These are phyloP conservation scores for Drosophila affinis DNA, from an alignment of 2,888 invertebrate species.

Conservation along the genomic window DNA sequence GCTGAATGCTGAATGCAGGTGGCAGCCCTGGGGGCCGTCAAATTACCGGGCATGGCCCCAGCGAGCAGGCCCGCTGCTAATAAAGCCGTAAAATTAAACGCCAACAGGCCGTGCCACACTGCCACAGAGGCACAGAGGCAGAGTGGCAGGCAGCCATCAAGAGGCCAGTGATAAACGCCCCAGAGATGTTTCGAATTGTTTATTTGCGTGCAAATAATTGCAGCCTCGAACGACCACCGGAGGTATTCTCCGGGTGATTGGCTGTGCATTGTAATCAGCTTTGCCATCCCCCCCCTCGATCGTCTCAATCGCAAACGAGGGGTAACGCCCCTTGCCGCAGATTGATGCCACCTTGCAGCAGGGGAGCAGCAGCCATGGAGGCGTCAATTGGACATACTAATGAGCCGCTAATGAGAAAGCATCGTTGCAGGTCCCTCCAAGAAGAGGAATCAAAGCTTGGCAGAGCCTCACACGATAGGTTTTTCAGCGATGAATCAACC, in stretches of 20 bases:
- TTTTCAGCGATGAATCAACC: background rate
- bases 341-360: background rate
- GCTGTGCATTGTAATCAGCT: conserved; percentile 51
- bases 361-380: conserved; percentile 27
- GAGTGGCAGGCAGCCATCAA: conserved; percentile 9
- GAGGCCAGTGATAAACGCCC: conserved; percentile 70
- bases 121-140: conserved; percentile 8
- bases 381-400: conserved; percentile 63
- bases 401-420: conserved; percentile 75
- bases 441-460: background rate
- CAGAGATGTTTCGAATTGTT: conserved; percentile 71
- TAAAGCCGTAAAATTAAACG: conserved; percentile 79
- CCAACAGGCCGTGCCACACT: conserved; percentile 49
- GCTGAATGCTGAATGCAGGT: conserved; percentile 46
- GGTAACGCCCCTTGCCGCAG: conserved; percentile 20
- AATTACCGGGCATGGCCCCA: conserved; percentile 57
- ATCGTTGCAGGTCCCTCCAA: conserved; percentile 32
- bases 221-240: conserved; percentile 20
- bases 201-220: conserved; percentile 76
- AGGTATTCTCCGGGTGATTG: conserved; percentile 45
- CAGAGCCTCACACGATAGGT: no score
- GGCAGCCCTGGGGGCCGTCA: conserved; percentile 65
- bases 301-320: conserved; percentile 3
- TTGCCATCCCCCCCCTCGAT: background rate
- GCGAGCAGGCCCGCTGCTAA: conserved; percentile 50